phyloP scores from a whole-genome alignment of 2,113 vertebrate species.

The Isurus oxyrinchus region DNA sequence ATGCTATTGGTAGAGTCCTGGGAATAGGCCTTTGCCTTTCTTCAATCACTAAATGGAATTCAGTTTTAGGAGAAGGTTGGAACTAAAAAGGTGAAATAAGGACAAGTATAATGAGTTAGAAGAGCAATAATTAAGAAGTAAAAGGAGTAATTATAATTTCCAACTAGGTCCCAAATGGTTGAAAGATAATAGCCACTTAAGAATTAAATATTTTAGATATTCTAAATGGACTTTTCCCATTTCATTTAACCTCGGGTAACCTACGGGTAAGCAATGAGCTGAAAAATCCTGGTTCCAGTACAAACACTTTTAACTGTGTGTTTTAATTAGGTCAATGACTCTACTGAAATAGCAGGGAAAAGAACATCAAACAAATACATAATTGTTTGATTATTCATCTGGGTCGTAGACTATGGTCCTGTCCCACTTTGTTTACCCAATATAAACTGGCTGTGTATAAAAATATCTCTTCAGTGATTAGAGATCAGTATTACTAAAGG shows the following conservation, averaged over 20 bases:
- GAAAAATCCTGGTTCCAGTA: not conserved
- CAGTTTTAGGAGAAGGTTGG: not conserved
- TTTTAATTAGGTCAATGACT: not conserved
- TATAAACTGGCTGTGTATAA: not conserved
- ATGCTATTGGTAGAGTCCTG: not conserved
- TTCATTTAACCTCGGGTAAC: not conserved
- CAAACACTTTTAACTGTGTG: not conserved
- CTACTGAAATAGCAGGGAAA: not conserved
- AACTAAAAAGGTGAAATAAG: not conserved
- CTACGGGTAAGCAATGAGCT: not conserved
- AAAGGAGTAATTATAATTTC: slow-evolving; percentile 5
- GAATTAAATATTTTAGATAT: not conserved
- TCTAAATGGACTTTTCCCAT: not conserved
- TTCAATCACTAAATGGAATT: not conserved
- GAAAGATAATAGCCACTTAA: not conserved
- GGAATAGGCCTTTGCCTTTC: not conserved
- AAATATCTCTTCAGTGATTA: not conserved
- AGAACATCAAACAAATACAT: not conserved
- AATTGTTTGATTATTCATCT: not conserved
- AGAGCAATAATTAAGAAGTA: not conserved
- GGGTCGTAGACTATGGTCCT: not conserved
- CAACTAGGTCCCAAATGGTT: not conserved
- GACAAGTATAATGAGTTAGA: not conserved
- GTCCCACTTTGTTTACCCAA: not conserved
- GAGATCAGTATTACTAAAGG: not conserved